Percentiles rank a stretch among this genome's conserved stretches.
phyloP scores from a whole-genome alignment of 2,113 vertebrate genomes.

The Melanotaenia duboulayi region DNA sequence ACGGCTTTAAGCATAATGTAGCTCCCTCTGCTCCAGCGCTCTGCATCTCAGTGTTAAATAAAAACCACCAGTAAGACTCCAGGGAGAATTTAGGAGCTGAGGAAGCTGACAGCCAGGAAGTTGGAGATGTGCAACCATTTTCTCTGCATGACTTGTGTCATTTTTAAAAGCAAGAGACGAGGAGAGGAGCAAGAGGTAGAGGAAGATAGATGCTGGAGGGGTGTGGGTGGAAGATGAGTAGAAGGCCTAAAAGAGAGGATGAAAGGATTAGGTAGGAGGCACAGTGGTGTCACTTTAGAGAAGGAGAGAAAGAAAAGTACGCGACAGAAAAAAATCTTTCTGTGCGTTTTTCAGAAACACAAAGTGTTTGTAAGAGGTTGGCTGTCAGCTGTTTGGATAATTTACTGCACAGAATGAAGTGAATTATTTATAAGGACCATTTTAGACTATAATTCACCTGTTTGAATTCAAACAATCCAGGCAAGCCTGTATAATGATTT shows the following conservation, averaged over 20 bases:
- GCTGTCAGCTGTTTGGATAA: slow-evolving; percentile 15
- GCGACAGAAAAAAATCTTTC: slow-evolving; percentile 32
- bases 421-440: slow-evolving; percentile 7
- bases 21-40: slow-evolving; percentile 46
- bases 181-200: slow-evolving; percentile 37
- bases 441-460: slow-evolving; percentile 9
- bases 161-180: slow-evolving; percentile 38
- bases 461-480: neutral
- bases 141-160: slow-evolving; percentile 52
- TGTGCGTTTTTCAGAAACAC: slow-evolving; percentile 7
- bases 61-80: slow-evolving; percentile 47
- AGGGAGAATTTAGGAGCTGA: slow-evolving; percentile 43
- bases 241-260: slow-evolving; percentile 55
- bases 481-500: neutral
- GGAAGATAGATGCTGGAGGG: slow-evolving; percentile 44
- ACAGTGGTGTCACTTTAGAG: slow-evolving; percentile 37
- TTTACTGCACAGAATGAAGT: slow-evolving; percentile 17
- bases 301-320: slow-evolving; percentile 33
- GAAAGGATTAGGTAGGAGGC: slow-evolving; percentile 70
- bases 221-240: slow-evolving; percentile 47
- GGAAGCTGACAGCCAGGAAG: slow-evolving; percentile 41
- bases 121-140: slow-evolving; percentile 20
- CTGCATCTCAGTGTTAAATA: slow-evolving; percentile 48
- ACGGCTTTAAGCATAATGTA: slow-evolving; percentile 43
- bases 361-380: slow-evolving; percentile 4